Evolutionary conservation across 1,140 invertebrate genomes (phyloP).

Genomic region (Eumaeus atala): DNA sequence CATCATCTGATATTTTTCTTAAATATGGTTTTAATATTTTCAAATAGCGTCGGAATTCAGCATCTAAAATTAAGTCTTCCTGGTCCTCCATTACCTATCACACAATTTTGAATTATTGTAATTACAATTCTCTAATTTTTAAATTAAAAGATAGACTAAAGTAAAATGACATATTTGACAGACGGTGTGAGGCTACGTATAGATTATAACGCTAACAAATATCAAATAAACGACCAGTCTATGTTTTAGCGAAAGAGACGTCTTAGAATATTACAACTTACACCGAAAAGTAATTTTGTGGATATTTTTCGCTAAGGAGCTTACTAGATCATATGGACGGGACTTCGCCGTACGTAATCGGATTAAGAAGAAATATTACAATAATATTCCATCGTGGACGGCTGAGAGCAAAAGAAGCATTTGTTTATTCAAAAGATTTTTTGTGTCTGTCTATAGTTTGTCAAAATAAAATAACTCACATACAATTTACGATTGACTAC

Average conservation of each 20-base stretch:
- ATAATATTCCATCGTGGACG: neutral
- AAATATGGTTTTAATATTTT: conserved; percentile 53
- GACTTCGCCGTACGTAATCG: conserved; percentile 28
- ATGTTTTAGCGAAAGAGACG: too few species aligned
- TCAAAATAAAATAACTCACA: too few species aligned
- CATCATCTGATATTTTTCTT: conserved; percentile 36
- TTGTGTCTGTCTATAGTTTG: too few species aligned
- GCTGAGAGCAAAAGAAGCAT: neutral
- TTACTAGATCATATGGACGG: conserved; percentile 23
- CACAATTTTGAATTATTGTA: too few species aligned
- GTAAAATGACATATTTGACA: too few species aligned
- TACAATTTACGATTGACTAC: too few species aligned
- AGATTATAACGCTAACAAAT: neutral
- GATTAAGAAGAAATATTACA: conserved; percentile 20
- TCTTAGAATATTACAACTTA: neutral
- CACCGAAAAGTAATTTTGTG: neutral
- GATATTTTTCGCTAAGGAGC: conserved; percentile 22
- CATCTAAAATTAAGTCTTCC: conserved; percentile 36
- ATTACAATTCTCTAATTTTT: too few species aligned
- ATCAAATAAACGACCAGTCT: too few species aligned
- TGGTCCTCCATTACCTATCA: conserved; percentile 37
- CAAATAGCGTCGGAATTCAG: conserved; percentile 54
- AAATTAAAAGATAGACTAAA: too few species aligned
- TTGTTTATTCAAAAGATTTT: neutral
- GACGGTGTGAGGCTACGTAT: too few species aligned